Percentiles rank a stretch among this genome's conserved stretches.
Conservation (phyloP, 2,888 invertebrate species). For the Cecidostiba fungosa region DNA sequence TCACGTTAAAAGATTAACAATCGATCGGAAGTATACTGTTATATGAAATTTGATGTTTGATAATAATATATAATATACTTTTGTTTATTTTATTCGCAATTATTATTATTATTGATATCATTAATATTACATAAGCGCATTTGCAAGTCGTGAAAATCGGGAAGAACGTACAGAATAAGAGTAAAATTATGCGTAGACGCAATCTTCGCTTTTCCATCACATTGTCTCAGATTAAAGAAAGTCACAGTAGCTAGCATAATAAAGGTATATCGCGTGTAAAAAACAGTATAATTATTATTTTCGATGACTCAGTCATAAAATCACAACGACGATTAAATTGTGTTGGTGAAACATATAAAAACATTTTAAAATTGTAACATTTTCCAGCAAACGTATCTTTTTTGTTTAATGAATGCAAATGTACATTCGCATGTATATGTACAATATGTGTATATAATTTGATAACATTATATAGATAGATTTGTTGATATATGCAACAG, state of each 20-base stretch:
- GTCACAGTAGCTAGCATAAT: conserved; percentile 35
- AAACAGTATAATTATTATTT: conserved; percentile 34
- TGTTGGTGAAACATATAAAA: conserved; percentile 55
- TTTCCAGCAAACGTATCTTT: conserved; percentile 56
- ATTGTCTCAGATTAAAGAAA: conserved; percentile 39
- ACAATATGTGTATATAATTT: conserved; percentile 63
- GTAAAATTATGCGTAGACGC: conserved; percentile 38
- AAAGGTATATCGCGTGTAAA: conserved; percentile 31
- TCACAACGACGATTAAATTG: conserved; percentile 61
- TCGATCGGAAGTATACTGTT: conserved; percentile 47
- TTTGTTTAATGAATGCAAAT: conserved; percentile 59
- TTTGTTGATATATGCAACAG: conserved; percentile 63
- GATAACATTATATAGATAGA: conserved; percentile 64
- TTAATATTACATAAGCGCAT: conserved; percentile 61
- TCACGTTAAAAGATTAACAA: conserved; percentile 59
- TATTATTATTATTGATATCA: conserved; percentile 55
- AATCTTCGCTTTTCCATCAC: conserved; percentile 11
- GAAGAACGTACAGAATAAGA: conserved; percentile 57
- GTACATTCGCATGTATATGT: conserved; percentile 62
- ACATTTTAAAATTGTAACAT: conserved; percentile 61
- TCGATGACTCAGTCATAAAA: conserved; percentile 53
- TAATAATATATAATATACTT: conserved; percentile 54
- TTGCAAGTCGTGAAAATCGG: conserved; percentile 58
- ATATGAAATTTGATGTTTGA: conserved; percentile 54
- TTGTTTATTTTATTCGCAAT: conserved; percentile 60